Base-by-base conservation (phyloP, 2,888 invertebrate genomes). In the Tricholauxania praeusta region DNA sequence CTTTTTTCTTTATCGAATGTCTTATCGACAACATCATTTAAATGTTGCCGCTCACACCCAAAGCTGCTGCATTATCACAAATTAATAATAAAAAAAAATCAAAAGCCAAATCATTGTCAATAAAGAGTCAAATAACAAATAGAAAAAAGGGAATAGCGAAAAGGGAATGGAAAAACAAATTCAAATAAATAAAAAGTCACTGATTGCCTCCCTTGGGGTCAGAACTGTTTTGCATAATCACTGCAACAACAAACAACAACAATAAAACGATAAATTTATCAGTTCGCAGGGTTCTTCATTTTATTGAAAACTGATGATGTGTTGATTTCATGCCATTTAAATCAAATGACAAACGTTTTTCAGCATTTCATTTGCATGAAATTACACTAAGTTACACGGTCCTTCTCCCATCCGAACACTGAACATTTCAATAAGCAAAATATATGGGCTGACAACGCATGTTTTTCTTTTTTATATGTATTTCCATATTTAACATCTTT, bases 161-260 rank as follows among this genome's bases (percentile, higher is more conserved):
- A 60, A 55, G 22, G 28, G 28, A 4, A 28, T 3, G 2, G 28
- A 22, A 64, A 51, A 19, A 49, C 15, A 62, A 72, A 39, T 52
- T 49, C 22, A 71, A 73, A 72, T 67, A 76, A 74, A 75, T 59
- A 73, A 71, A 66, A 73, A 59, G 65, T 72, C 74, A 75, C 75
- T 75, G 74, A 76, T 72, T 72, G 67, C 65, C 60, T 72, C 65
- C 64, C 74, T 39, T 12, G 72, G 73, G 74, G 71, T 63, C 68
- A 72, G 64, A 51, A 57, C 39, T 48, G 64, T 22, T 64, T 48
- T 62, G 17, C 62, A 64, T 64, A 64, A 39, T 39, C 10, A 39
- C 39, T 10, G 39, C 39, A 10, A 10, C 39, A 39, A 39, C 39
- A 39, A 39, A 1, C 12, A 60, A 63, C 15, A 48, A 17, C 17